These are phyloP conservation scores for Aurelia aurita DNA, from an alignment of 30 jellyfish, hydroid and myxozoan species.

Conservation along the genomic window DNA sequence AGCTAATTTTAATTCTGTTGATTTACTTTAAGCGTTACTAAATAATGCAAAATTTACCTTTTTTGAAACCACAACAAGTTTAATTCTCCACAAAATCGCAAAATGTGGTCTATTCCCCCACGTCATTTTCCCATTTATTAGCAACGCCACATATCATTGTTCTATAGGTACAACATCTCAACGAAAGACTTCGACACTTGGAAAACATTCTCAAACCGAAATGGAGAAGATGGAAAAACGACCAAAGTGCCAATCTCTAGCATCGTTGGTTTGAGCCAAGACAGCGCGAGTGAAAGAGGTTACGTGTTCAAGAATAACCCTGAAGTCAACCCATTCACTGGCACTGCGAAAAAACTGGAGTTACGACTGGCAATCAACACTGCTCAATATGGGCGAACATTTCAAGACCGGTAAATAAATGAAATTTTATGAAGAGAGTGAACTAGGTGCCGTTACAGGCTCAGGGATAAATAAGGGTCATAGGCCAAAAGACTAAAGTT, in stretches of 20 bases:
- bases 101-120: no score
- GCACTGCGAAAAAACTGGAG: conserved; percentile 43
- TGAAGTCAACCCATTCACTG: conserved; percentile 42
- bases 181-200: conserved; percentile 85
- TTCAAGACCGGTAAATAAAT: conserved; percentile 86
- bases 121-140: no score
- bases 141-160: no score
- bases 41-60: no score
- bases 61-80: no score
- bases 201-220: conserved; percentile 63
- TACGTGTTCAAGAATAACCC: conserved; percentile 75
- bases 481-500: no score
- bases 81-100: no score
- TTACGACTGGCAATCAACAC: conserved; percentile 93
- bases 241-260: conserved; percentile 57
- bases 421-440: no score
- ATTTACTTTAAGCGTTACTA: no score
- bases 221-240: conserved; percentile 45
- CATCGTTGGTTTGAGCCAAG: conserved; percentile 43
- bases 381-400: conserved; percentile 97
- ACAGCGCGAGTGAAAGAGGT: conserved; percentile 58
- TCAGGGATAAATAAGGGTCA: no score
- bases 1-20: no score
- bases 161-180: conserved; percentile 84
- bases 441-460: no score